These are phyloP conservation scores for Oxystoma pomonae DNA, from an alignment of 2,888 invertebrate species.

Conservation along the genomic window DNA sequence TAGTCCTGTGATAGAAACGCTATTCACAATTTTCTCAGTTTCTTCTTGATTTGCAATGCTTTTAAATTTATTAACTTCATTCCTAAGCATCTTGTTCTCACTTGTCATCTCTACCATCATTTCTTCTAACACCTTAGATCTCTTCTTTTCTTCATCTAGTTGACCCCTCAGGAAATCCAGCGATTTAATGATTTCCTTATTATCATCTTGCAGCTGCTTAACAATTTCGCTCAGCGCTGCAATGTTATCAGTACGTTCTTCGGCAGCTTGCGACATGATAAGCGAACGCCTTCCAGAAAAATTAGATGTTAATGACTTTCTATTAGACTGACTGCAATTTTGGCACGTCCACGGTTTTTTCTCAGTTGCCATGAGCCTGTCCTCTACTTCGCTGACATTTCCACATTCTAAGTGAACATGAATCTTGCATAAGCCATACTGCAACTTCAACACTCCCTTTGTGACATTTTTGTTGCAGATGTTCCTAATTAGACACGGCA, in stretches of 20 bases:
- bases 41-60: neutral
- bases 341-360: too few species aligned
- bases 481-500: too few species aligned
- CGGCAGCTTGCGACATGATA: neutral
- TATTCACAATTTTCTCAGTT: conserved; percentile 1
- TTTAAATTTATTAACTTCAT: neutral
- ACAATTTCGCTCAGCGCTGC: neutral
- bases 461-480: too few species aligned
- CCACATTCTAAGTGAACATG: too few species aligned
- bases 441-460: too few species aligned
- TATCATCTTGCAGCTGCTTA: neutral
- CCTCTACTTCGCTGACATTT: too few species aligned
- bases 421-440: too few species aligned
- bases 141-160: neutral
- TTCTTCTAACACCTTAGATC: neutral
- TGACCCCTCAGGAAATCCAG: neutral
- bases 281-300: neutral
- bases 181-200: neutral
- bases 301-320: too few species aligned
- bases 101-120: neutral
- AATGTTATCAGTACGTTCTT: neutral
- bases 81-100: neutral
- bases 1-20: neutral
- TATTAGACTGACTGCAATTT: too few species aligned
- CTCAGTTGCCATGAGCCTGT: too few species aligned